These are phyloP conservation scores for Zonitis immaculata DNA, from an alignment of 2,888 invertebrate genomes.

Conservation along the genomic window DNA sequence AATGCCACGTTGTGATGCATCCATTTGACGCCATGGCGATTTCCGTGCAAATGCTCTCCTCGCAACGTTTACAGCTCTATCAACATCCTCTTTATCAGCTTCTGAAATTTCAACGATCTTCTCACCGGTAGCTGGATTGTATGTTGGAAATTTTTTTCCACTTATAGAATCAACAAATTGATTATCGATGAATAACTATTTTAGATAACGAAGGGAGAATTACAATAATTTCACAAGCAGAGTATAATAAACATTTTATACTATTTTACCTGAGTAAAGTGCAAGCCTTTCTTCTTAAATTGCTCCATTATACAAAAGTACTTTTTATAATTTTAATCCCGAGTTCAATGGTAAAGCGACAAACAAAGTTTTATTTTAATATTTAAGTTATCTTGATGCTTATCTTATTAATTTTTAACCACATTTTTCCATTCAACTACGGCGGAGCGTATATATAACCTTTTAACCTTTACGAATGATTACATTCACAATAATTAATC, in stretches of 20 bases:
- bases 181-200: slow-evolving; percentile 81
- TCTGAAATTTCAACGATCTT: slow-evolving; percentile 75
- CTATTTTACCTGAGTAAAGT: background rate
- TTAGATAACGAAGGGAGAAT: too few relatives aligned
- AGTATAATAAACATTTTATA: background rate
- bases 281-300: too few relatives aligned
- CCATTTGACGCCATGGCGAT: slow-evolving; percentile 74
- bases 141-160: slow-evolving; percentile 79
- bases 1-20: slow-evolving; percentile 72
- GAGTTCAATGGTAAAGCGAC: too few relatives aligned
- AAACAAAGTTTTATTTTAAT: too few relatives aligned
- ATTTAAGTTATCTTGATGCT: too few relatives aligned
- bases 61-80: slow-evolving; percentile 76
- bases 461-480: too few relatives aligned
- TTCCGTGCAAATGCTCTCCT: slow-evolving; percentile 68
- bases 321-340: too few relatives aligned
- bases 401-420: too few relatives aligned
- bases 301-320: too few relatives aligned
- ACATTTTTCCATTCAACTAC: too few relatives aligned
- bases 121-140: slow-evolving; percentile 77
- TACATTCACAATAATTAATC: too few relatives aligned
- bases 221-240: background rate
- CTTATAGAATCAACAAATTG: slow-evolving; percentile 76
- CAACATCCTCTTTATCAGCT: slow-evolving; percentile 81
- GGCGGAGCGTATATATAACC: too few relatives aligned